A percentile compares a stretch with the other conserved stretches of the same genome.
Conservation (phyloP, 2,113 vertebrate species). For the Bucco capensis region DNA sequence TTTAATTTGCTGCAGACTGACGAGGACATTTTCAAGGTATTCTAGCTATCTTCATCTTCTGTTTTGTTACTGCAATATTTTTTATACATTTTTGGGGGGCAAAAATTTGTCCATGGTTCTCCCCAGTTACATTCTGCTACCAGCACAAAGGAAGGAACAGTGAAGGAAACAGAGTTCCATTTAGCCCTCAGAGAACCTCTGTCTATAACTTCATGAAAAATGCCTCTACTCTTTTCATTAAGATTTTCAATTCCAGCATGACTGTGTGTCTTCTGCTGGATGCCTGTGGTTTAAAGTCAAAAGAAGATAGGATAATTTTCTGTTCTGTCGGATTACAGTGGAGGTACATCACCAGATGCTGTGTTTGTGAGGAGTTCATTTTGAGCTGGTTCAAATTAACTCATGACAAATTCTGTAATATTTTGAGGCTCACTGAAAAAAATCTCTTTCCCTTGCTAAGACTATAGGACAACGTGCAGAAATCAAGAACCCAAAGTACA, state of each 20-base stretch:
- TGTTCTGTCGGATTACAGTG: neutral
- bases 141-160: neutral
- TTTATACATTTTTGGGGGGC: neutral
- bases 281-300: neutral
- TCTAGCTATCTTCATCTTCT: neutral
- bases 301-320: neutral
- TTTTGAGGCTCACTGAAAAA: too few species aligned
- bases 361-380: neutral
- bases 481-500: neutral
- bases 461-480: neutral
- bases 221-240: neutral
- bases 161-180: neutral
- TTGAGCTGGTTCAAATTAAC: neutral
- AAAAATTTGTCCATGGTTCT: neutral
- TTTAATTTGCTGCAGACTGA: neutral
- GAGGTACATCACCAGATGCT: neutral
- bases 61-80: neutral
- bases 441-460: neutral
- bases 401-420: neutral
- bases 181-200: neutral
- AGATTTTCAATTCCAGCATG: neutral
- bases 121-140: neutral
- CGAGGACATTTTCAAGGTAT: neutral
- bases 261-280: neutral
- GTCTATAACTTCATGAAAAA: neutral